Evolutionary conservation across 1,140 invertebrate species (phyloP).

Genomic region (Drosophila virilis): DNA sequence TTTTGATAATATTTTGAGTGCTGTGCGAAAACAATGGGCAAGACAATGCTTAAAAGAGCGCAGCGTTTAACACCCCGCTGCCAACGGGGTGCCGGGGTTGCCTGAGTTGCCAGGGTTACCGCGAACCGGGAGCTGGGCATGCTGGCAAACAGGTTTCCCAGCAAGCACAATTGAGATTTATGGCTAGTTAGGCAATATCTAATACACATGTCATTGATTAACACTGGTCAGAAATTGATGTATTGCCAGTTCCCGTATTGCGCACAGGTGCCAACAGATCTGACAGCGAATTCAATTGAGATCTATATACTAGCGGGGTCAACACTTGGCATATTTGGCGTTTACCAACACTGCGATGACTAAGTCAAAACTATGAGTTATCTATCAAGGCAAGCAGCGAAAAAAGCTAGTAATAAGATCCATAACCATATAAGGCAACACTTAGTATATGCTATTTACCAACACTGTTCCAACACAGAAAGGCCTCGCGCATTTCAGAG

Average conservation of each 20-base stretch:
- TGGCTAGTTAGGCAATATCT: conserved; percentile 43
- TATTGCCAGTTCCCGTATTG: background rate
- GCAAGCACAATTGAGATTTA: conserved; percentile 67
- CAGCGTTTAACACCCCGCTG: conserved; percentile 61
- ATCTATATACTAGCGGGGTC: background rate
- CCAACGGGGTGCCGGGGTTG: conserved; percentile 5
- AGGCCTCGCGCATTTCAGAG: background rate
- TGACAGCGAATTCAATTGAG: background rate
- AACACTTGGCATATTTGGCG: background rate
- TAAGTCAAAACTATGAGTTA: no score
- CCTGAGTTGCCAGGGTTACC: background rate
- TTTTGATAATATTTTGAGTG: conserved; percentile 74
- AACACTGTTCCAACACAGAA: background rate
- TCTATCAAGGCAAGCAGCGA: no score
- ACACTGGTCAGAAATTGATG: background rate
- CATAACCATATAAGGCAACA: no score
- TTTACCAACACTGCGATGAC: background rate
- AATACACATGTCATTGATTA: background rate
- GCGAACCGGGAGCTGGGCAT: background rate
- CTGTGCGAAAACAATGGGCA: conserved; percentile 42
- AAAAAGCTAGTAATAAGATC: no score
- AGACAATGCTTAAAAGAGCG: conserved; percentile 2
- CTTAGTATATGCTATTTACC: background rate
- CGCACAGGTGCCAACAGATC: background rate
- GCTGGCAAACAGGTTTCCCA: conserved; percentile 32